Evolutionary conservation across 2,113 vertebrate species (phyloP), one percentile per base, ranked within the genome.

Genomic region (Anoplopoma fimbria): DNA sequence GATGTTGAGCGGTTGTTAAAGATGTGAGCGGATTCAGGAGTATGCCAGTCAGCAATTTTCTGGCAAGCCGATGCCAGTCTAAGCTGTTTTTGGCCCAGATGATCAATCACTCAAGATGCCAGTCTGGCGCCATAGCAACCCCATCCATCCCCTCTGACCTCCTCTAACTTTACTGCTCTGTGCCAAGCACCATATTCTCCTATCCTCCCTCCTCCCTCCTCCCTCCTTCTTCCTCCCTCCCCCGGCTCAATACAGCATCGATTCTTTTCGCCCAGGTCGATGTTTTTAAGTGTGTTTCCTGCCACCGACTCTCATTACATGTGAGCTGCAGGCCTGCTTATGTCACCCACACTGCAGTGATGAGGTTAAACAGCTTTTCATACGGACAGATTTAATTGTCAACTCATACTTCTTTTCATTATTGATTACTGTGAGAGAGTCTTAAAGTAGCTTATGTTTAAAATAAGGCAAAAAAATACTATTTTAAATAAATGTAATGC

Each of bases 211-310:
- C 77, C 15, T 31, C 23, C 75, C 15, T 36, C 14, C 76, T 21
- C 8, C 49, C 49, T n/a, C n/a, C 4, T 38, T 38, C 36, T 9
- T 38, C 36, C 36, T 38, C 36, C 9, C n/a, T n/a, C 45, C 2
- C 2, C 47, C 40, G 23, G 42, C 38, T 87, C 76, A 69, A 84
- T 85, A 68, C 47, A 40, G 53, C 69, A 78, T 78, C 0, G 55
- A 84, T 86, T 71, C 21, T 29, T n/a, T 47, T 65, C 25, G 3
- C 55, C 36, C 79, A 21, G 82, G 79, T 62, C 4, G 0, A 71
- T 58, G 71, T 79, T 91, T 83, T n/a, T 51, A 49, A 73, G 74
- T 65, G 33, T 80, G 81, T 84, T 63, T 86, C 81, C 86, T 51
- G 47, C 42, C 38, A 55, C 69, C 2, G 6, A 64, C 51, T 80